Conservation (phyloP, 1,140 invertebrate genomes). For the Trypoxylus dichotomus region DNA sequence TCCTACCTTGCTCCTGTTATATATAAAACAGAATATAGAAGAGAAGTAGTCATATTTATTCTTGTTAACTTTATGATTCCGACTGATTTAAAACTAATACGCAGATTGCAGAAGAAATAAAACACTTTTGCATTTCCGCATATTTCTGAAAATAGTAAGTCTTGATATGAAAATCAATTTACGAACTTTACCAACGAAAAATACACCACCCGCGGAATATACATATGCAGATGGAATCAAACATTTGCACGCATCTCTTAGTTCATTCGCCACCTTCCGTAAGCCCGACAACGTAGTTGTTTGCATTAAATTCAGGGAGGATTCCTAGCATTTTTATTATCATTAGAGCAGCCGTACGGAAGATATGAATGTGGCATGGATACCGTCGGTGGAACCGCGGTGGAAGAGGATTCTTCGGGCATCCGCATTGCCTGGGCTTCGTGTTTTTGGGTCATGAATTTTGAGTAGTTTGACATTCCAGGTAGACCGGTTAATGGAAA, state of each 20-base stretch:
- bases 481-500: constrained; percentile 28
- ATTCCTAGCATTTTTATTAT: constrained; percentile 15
- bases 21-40: too few species aligned
- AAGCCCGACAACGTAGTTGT: background rate
- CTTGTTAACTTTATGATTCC: too few species aligned
- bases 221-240: background rate
- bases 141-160: background rate
- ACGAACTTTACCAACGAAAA: background rate
- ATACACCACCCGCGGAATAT: background rate
- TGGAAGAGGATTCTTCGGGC: background rate
- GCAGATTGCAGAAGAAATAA: too few species aligned
- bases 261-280: background rate
- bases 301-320: background rate
- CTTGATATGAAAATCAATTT: background rate
- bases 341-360: background rate
- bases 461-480: constrained; percentile 29
- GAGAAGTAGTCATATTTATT: too few species aligned
- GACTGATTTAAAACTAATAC: too few species aligned
- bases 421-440: background rate
- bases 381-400: background rate
- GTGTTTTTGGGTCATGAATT: constrained; percentile 27
- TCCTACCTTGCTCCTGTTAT: too few species aligned
- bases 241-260: background rate
- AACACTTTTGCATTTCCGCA: too few species aligned
- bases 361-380: constrained; percentile 16